Conservation (phyloP, 2,113 vertebrate species). For the Lynx canadensis region DNA sequence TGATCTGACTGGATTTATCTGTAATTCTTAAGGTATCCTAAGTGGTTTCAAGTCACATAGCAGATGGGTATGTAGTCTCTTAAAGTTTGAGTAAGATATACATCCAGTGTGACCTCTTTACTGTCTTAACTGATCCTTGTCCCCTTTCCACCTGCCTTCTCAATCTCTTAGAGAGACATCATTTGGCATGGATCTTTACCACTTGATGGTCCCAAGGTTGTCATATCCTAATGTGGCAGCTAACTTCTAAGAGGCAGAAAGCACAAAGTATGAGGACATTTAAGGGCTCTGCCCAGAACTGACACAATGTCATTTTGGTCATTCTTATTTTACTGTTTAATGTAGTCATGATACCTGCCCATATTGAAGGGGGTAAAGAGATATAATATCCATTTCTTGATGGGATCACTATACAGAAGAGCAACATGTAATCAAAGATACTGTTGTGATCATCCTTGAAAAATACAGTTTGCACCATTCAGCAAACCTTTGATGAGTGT, state of each 20-base stretch:
- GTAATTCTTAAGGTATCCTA: neutral
- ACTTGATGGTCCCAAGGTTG: neutral
- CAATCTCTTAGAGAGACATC: neutral
- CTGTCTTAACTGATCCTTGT: neutral
- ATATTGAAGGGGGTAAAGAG: neutral
- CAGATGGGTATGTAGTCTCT: no score
- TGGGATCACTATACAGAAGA: neutral
- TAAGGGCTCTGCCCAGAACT: neutral
- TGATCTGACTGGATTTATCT: neutral
- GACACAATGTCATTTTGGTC: neutral
- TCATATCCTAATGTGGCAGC: neutral
- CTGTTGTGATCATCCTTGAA: neutral
- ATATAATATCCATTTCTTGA: neutral
- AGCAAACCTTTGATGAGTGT: neutral
- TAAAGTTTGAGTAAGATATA: neutral
- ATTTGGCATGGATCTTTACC: neutral
- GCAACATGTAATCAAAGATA: neutral
- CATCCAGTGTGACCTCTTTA: neutral
- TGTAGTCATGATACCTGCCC: neutral
- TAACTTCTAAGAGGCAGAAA: neutral
- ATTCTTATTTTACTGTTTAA: neutral
- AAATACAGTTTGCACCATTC: neutral
- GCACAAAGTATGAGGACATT: neutral
- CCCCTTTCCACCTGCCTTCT: neutral
- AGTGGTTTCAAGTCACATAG: neutral